Percentiles rank a stretch among this genome's conserved stretches.
Conservation (phyloP, 64 coral and sea anemone genomes). For the Montipora capricornis region DNA sequence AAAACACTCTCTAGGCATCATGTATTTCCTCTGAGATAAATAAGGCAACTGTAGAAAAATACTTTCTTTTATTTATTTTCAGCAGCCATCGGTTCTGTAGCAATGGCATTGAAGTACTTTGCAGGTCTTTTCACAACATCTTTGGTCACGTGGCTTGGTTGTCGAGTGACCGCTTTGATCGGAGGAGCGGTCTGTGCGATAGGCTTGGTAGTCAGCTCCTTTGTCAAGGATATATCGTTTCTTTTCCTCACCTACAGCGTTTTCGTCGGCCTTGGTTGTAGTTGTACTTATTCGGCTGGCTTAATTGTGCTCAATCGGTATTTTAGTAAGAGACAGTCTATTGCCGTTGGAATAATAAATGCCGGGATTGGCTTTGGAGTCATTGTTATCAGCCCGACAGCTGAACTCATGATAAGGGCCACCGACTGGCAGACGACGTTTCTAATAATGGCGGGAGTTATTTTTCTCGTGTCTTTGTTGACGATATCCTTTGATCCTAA, state of each 20-base stretch:
- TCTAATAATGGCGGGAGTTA: conserved; percentile 51
- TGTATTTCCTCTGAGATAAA: no score
- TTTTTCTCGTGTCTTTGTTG: conserved; percentile 12
- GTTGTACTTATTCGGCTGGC: conserved; percentile 43
- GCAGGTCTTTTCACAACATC: conserved; percentile 30
- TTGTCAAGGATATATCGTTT: conserved; percentile 38
- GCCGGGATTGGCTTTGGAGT: conserved; percentile 56
- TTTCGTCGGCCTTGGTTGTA: conserved; percentile 33
- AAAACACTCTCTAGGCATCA: no score
- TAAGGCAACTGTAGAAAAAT: no score
- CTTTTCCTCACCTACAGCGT: conserved; percentile 60
- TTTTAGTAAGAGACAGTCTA: conserved; percentile 47
- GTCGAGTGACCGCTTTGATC: conserved; percentile 55
- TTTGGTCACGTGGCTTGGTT: conserved; percentile 50
- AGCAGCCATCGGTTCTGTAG: conserved; percentile 64
- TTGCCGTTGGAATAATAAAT: conserved; percentile 39
- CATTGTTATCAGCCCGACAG: conserved; percentile 14
- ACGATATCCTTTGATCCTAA: conserved; percentile 42
- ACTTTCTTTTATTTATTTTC: background rate
- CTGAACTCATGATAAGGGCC: conserved; percentile 31
- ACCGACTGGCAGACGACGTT: conserved; percentile 47
- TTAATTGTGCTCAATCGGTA: conserved; percentile 55
- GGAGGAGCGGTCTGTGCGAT: conserved; percentile 35
- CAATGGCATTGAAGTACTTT: conserved; percentile 39
- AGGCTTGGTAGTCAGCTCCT: conserved; percentile 32